A percentile compares a stretch with the other conserved stretches of the same genome.
Evolutionary conservation across 2,113 vertebrate genomes (phyloP).

Genomic region (Chionis minor): DNA sequence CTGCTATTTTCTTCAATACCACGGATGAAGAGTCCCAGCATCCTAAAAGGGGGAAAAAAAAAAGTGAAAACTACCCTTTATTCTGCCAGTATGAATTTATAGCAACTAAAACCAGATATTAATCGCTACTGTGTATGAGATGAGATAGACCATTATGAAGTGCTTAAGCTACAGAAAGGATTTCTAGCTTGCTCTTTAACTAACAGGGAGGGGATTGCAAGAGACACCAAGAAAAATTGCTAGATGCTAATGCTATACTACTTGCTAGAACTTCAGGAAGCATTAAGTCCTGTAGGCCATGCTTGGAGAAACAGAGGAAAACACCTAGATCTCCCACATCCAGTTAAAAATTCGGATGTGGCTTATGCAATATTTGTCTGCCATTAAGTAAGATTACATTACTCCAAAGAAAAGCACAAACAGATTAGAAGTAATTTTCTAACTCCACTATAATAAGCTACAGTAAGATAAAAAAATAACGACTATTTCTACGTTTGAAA

Average conservation of each 20-base stretch:
- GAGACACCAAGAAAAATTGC: not conserved
- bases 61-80: not conserved
- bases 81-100: not conserved
- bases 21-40: conserved; percentile 90
- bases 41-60: conserved; percentile 68
- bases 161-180: not conserved
- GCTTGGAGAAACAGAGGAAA: not conserved
- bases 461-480: not conserved
- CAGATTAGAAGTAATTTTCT: not conserved
- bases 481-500: not conserved
- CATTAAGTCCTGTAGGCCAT: not conserved
- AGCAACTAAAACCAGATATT: conserved; percentile 12
- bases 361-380: not conserved
- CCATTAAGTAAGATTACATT: not conserved
- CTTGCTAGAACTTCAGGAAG: not conserved
- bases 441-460: not conserved
- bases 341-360: not conserved
- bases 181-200: not conserved
- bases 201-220: not conserved
- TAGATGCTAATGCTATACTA: not conserved
- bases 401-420: not conserved
- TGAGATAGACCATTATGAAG: not conserved
- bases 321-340: not conserved
- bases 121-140: not conserved
- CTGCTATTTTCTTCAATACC: conserved; percentile 92